Percentiles rank a stretch among this genome's conserved stretches.
phyloP scores from a whole-genome alignment of 2,797 vertebrate genomes.

The Hapalemur alaotrensis region DNA sequence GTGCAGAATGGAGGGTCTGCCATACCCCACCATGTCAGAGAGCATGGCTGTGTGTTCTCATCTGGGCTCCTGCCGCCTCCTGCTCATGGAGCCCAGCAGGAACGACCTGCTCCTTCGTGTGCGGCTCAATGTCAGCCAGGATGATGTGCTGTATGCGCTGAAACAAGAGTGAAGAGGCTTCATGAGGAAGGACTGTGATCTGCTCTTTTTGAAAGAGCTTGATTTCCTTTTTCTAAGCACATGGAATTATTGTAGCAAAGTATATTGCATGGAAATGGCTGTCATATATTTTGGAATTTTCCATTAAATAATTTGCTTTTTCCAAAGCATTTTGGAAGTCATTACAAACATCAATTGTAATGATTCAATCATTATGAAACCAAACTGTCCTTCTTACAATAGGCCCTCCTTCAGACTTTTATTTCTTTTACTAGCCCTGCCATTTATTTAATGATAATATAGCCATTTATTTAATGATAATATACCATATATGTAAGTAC shows the following conservation, averaged over 20 bases:
- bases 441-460: constrained; percentile 42
- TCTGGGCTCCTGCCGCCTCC: constrained; percentile 91
- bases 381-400: neutral
- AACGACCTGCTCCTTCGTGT: constrained; percentile 91
- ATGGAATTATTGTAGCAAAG: neutral
- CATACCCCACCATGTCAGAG: constrained; percentile 89
- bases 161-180: constrained; percentile 48
- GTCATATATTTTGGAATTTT: constrained; percentile 11
- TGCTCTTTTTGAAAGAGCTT: neutral
- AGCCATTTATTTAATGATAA: constrained; percentile 38
- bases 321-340: neutral
- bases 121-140: constrained; percentile 94
- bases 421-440: neutral
- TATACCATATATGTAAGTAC: neutral
- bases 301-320: constrained; percentile 45
- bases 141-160: constrained; percentile 92
- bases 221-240: neutral
- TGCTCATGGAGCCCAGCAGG: constrained; percentile 91
- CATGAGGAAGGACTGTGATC: neutral
- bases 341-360: neutral
- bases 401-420: neutral
- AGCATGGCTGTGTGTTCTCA: constrained; percentile 89
- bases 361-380: neutral
- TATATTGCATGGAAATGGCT: neutral
- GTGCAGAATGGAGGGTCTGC: constrained; percentile 93